Base-by-base conservation (phyloP, 1,140 invertebrate species). In the Brachystomella parvula region DNA sequence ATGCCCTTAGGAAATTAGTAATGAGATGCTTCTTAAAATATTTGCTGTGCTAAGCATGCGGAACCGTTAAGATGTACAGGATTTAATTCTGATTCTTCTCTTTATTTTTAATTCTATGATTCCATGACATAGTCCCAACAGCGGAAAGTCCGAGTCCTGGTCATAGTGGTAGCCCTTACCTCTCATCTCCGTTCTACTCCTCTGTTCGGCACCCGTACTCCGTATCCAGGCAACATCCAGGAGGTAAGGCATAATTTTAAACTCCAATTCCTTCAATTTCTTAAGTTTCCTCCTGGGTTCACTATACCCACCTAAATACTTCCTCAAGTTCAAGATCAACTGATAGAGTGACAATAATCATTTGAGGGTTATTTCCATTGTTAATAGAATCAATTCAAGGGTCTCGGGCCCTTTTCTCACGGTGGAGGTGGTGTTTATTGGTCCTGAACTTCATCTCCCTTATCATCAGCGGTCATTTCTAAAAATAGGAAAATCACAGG, bases 111-210 rank as follows among this genome's bases (percentile, higher is more conserved):
- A n/a, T n/a, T n/a, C n/a, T n/a, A n/a, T n/a, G n/a, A n/a, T n/a
- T n/a, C n/a, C n/a, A n/a, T n/a, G n/a, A n/a, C n/a, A n/a, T 70
- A 75, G 74, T 75, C 53, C 74, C 74, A 78, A 78, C 79, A 47
- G 79, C 81, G 65, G 80, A 81, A 62, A 82, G 81, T 67, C 82
- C 82, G 72, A 82, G 81, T 74, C 80, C 82, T 9, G 79, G 78
- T 35, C 67, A 67, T 53, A 61, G 35, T 39, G 35, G 49, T 26
- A 26, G 60, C 35, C 61, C 71, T 21, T 74, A 73, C 66, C 64
- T 71, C 44, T 72, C 67, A 28, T 73, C 72, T 29, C 72, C 72
- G 21, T 73, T 71, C 61, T 65, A 65, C 57, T 53, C 71, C 47
- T 67, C 70, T n/a, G 61, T 49, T 28, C 61, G 68, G 63, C 74